A percentile compares a stretch with the other conserved stretches of the same genome.
These are phyloP conservation scores for Agrochola macilenta DNA, from an alignment of 2,888 invertebrate genomes.

Conservation along the genomic window DNA sequence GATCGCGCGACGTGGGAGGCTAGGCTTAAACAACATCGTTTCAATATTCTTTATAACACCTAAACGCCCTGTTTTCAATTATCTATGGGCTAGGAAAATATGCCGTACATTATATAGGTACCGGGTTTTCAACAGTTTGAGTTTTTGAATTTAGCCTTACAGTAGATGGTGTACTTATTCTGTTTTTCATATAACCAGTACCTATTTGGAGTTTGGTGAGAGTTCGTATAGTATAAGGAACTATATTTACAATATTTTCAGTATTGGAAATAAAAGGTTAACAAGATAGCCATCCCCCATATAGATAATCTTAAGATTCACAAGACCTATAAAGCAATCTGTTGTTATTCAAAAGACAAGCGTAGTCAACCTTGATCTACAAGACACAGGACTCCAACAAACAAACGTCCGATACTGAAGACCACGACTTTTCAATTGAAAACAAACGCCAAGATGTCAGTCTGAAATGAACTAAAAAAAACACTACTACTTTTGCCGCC, in stretches of 20 bases:
- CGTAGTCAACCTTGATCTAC: conserved; percentile 24
- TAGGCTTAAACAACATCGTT: conserved; percentile 57
- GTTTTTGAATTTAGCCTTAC: background rate
- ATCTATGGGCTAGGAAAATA: conserved; percentile 52
- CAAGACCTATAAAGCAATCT: conserved; percentile 12
- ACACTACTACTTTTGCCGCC: conserved; percentile 61
- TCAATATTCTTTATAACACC: conserved; percentile 62
- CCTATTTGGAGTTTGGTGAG: background rate
- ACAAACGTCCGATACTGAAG: conserved; percentile 28
- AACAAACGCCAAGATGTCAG: conserved; percentile 48
- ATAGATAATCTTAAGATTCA: background rate
- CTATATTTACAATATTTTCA: background rate
- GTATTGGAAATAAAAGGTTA: background rate
- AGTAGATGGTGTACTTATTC: background rate
- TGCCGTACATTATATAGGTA: background rate
- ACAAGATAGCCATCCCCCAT: background rate
- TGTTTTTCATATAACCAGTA: background rate
- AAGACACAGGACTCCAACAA: conserved; percentile 29
- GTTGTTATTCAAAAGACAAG: conserved; percentile 13
- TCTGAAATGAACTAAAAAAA: conserved; percentile 39
- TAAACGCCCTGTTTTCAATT: conserved; percentile 52
- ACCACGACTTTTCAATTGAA: conserved; percentile 50
- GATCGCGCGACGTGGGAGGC: conserved; percentile 84
- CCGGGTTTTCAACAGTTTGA: background rate
- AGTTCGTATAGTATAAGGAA: background rate